Evolutionary conservation across 2,888 invertebrate genomes (phyloP), one percentile per base, ranked within the genome.

Genomic region (Chalcosyrphus nemorum): DNA sequence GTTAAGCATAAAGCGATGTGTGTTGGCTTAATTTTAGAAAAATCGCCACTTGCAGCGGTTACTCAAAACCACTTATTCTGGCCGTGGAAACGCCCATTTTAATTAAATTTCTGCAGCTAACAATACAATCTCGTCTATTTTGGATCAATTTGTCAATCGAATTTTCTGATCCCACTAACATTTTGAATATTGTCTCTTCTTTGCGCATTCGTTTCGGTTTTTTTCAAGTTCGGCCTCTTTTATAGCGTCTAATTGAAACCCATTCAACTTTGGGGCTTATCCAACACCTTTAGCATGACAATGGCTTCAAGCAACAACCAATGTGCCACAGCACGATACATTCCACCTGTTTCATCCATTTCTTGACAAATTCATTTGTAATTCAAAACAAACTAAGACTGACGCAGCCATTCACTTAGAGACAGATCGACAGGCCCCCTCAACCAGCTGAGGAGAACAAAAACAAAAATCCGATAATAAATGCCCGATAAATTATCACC

Each of bases 401-500:
- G 38, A 72, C 38, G 17, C 50, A 50, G n/a, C 66, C 66, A 66
- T 57, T 54, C 32, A 71, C 27, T 27, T n/a, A n/a, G n/a, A n/a
- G 43, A 45, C 7, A 27, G 24, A 41, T 61, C 9, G 38, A 50
- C 45, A 66, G 17, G 54, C 24, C 19, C 45, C 7, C 56, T n/a
- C 35, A 45, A 21, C 35, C 6, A 41, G 52, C 15, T 15, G 2
- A 21, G 9, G 47, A 54, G 9, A 59, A 52, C 32, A 50, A 52
- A 59, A 59, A 61, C 1, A 63, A 43, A 65, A 78, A 68, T 82
- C 35, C 41, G 15, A 63, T 68, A 47, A 78, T 74, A 68, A 76
- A 82, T 74, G 82, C 19, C 35, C 47, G 35, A 82, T 82, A 82
- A 82, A 82, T 82, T 82, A 82, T 78, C 82, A 82, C 82, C 82